A percentile compares a stretch with the other conserved stretches of the same genome.
Evolutionary conservation across 2,113 vertebrate species (phyloP).

Genomic region (Setophaga coronata): DNA sequence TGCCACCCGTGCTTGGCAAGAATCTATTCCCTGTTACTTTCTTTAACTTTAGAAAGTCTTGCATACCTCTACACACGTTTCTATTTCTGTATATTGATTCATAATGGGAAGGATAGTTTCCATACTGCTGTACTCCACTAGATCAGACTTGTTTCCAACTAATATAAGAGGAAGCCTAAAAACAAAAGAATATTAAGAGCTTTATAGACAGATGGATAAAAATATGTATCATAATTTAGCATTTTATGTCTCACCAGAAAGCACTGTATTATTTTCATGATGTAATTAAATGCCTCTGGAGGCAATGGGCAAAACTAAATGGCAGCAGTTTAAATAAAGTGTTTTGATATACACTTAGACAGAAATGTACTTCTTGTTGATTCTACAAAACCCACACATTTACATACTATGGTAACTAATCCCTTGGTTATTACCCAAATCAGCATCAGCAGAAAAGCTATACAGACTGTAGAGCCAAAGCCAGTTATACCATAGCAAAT

Average conservation of each 20-base stretch:
- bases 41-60: neutral
- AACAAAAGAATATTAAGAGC: neutral
- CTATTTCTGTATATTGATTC: slow-evolving; percentile 98
- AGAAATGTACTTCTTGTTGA: neutral
- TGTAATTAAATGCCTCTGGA: neutral
- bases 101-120: slow-evolving; percentile 98
- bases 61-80: slow-evolving; percentile 96
- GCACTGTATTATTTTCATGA: neutral
- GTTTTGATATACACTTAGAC: neutral
- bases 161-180: slow-evolving; percentile 91
- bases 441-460: neutral
- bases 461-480: neutral
- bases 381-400: neutral
- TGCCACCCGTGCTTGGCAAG: neutral
- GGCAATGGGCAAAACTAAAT: neutral
- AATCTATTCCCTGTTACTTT: neutral
- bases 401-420: neutral
- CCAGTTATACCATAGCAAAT: neutral
- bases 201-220: slow-evolving; percentile 18
- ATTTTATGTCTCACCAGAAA: neutral
- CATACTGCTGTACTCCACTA: slow-evolving; percentile 99
- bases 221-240: neutral
- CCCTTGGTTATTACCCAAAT: neutral
- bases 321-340: neutral
- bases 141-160: slow-evolving; percentile 97